phyloP scores from a whole-genome alignment of 2,113 vertebrate species.

The Hippocampus comes region DNA sequence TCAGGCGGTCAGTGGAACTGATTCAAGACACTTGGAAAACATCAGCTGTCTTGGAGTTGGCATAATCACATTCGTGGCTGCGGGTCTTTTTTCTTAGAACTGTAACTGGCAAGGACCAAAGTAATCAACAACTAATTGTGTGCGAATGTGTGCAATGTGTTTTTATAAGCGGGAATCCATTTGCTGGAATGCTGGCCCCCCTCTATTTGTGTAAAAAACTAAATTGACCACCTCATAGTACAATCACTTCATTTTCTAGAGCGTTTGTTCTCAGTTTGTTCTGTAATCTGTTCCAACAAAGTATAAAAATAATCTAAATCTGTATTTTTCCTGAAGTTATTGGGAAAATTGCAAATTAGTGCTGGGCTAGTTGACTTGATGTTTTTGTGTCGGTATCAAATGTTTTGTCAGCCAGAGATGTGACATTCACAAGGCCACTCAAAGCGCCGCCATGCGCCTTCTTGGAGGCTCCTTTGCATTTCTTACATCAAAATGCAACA shows the following conservation, averaged over 20 bases:
- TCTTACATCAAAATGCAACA: conserved; percentile 29
- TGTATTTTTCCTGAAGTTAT: neutral
- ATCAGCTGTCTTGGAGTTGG: conserved; percentile 45
- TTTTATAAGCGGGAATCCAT: no score
- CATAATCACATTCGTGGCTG: conserved; percentile 27
- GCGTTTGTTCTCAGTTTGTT: no score
- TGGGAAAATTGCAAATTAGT: neutral
- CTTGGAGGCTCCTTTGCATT: conserved; percentile 48
- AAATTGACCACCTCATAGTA: no score
- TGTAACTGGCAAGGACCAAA: conserved; percentile 24
- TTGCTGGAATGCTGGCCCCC: no score
- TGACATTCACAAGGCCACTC: conserved; percentile 43
- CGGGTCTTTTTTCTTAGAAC: conserved; percentile 19
- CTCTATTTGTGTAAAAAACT: no score
- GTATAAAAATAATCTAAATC: neutral
- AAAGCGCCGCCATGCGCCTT: conserved; percentile 37
- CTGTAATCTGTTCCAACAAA: no score
- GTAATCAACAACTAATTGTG: conserved; percentile 18
- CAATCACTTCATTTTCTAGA: no score
- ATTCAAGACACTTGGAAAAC: conserved; percentile 56
- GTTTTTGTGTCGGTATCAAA: conserved; percentile 18
- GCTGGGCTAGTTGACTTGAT: neutral
- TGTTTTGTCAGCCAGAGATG: conserved; percentile 32
- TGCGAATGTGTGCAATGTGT: conserved; percentile 3
- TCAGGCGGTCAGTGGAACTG: conserved; percentile 51